These are phyloP conservation scores for Microtus ochrogaster DNA, from an alignment of 2,113 vertebrate genomes.

Conservation along the genomic window DNA sequence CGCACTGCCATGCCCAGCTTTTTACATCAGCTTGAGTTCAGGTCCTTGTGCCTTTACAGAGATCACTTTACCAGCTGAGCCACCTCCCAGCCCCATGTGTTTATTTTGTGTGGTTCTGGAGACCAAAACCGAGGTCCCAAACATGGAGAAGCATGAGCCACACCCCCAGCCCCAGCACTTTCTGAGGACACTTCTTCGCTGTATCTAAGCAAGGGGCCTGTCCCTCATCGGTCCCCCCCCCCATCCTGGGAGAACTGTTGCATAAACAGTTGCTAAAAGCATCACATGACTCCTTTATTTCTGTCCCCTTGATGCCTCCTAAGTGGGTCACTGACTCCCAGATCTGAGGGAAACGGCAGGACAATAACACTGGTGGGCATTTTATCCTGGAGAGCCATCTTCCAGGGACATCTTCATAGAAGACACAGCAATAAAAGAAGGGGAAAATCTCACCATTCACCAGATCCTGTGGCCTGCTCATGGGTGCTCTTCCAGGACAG, in stretches of 20 bases:
- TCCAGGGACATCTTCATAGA: background rate
- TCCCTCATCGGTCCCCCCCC: background rate
- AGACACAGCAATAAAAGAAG: background rate
- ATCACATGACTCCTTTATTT: background rate
- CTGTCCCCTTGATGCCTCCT: background rate
- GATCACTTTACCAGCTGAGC: background rate
- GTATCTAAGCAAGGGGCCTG: background rate
- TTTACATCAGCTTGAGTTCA: too few relatives aligned
- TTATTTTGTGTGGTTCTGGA: background rate
- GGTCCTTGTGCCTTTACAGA: background rate
- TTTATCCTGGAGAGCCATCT: background rate
- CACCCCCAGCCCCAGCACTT: background rate
- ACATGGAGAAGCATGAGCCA: background rate
- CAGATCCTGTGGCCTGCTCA: background rate
- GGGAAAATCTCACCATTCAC: background rate
- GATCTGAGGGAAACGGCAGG: background rate
- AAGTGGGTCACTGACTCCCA: background rate
- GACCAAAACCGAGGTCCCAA: background rate
- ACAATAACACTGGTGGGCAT: background rate
- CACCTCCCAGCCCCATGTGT: background rate
- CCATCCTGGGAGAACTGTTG: background rate
- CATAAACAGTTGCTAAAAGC: background rate
- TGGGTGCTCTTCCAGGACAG: too few relatives aligned
- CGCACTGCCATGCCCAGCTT: background rate
- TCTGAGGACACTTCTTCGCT: accelerated